Evolutionary conservation across 2,888 invertebrate genomes (phyloP).

Genomic region (Deilephila elpenor): DNA sequence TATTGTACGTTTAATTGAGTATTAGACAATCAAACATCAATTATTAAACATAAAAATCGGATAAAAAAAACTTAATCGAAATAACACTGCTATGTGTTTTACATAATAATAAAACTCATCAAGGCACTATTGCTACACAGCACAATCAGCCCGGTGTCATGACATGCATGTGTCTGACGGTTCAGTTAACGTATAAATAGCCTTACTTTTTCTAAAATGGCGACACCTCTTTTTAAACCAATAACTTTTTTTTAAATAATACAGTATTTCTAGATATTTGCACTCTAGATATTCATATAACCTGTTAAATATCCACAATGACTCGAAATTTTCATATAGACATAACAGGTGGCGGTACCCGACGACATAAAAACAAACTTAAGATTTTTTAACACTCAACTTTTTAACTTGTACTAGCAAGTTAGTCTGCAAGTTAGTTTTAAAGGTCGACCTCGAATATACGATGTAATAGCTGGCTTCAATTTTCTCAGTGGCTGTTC

Average conservation of each 20-base stretch:
- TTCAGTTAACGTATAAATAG: conserved; percentile 10
- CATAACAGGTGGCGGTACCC: neutral
- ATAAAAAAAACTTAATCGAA: too few relatives aligned
- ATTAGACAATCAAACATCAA: too few relatives aligned
- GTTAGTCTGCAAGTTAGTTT: conserved; percentile 1
- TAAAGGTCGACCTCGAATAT: neutral
- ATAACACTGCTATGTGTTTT: too few relatives aligned
- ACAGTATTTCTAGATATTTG: neutral
- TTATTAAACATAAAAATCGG: too few relatives aligned
- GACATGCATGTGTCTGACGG: conserved; percentile 3
- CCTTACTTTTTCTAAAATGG: neutral
- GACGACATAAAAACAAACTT: neutral
- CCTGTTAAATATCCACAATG: neutral
- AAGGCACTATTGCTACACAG: neutral
- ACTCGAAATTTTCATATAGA: neutral
- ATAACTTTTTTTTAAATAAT: neutral
- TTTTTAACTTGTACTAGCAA: conserved; percentile 2
- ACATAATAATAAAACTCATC: neutral
- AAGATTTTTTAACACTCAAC: neutral
- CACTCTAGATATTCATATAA: neutral
- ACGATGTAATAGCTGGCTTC: conserved; percentile 3
- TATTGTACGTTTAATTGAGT: too few relatives aligned
- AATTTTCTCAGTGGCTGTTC: conserved; percentile 20
- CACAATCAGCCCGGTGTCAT: neutral
- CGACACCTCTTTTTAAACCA: neutral